Evolutionary conservation across 2,888 invertebrate species (phyloP).

Genomic region (Sepiola atlantica): DNA sequence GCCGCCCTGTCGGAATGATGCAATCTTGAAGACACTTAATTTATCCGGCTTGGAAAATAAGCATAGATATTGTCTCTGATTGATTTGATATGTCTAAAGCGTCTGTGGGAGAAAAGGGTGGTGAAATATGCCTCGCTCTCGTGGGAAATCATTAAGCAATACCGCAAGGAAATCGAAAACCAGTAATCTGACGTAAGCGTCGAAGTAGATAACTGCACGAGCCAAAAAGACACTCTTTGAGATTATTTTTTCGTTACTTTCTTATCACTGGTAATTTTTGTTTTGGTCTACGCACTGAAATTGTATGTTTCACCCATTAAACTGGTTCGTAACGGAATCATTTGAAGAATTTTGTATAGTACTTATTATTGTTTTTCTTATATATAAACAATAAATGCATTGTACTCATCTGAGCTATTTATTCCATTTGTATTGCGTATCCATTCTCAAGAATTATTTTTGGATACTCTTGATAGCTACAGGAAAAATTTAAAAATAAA

Average conservation of each 20-base stretch:
- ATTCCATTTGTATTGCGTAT: too few relatives aligned
- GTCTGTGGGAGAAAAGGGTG: neutral
- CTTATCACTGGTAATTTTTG: neutral
- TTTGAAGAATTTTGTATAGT: neutral
- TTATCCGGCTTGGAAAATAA: neutral
- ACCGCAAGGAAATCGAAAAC: neutral
- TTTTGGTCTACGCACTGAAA: neutral
- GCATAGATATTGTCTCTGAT: neutral
- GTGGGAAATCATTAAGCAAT: neutral
- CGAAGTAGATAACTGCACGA: neutral
- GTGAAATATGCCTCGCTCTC: conserved; percentile 9
- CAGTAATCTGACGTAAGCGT: neutral
- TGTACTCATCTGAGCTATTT: too few relatives aligned
- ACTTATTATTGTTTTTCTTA: too few relatives aligned
- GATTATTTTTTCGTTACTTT: neutral
- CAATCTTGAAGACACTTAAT: conserved; percentile 9
- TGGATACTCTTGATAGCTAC: too few relatives aligned
- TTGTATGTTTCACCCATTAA: neutral
- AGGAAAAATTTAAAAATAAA: too few relatives aligned
- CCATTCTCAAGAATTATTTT: too few relatives aligned
- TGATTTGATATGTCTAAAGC: conserved; percentile 12
- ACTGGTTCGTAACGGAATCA: neutral
- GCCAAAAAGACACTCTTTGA: neutral
- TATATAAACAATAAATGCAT: too few relatives aligned
- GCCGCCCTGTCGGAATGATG: neutral